These are phyloP conservation scores for Aphelenchoides fujianensis DNA, from an alignment of 1,140 invertebrate genomes.

Conservation along the genomic window DNA sequence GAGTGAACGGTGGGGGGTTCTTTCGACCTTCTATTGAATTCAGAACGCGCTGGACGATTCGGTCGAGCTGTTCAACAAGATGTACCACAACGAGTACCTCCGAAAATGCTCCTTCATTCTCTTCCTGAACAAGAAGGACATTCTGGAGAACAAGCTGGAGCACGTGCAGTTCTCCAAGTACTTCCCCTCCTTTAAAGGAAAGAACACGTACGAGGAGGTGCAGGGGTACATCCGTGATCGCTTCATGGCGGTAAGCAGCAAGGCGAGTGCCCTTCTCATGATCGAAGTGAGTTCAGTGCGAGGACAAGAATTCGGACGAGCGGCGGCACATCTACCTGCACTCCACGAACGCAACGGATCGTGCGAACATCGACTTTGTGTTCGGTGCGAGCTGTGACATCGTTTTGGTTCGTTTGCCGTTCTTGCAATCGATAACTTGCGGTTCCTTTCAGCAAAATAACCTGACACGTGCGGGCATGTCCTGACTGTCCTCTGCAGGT, in stretches of 20 bases:
- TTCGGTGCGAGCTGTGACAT: slow-evolving; percentile 46
- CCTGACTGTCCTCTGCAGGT: too few species aligned
- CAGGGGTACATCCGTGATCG: slow-evolving; percentile 4
- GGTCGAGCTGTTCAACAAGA: slow-evolving; percentile 40
- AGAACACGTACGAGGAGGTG: slow-evolving; percentile 32
- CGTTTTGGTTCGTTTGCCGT: slow-evolving; percentile 8
- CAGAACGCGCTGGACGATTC: slow-evolving; percentile 44
- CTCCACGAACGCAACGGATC: slow-evolving; percentile 48
- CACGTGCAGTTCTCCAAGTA: slow-evolving; percentile 38
- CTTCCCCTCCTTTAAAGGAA: slow-evolving; percentile 39
- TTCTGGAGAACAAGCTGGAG: slow-evolving; percentile 43
- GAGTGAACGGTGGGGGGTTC: too few species aligned
- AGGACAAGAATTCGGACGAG: slow-evolving; percentile 27
- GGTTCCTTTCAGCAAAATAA: slow-evolving; percentile 47
- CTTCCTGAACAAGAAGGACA: slow-evolving; percentile 49
- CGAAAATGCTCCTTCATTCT: slow-evolving; percentile 38
- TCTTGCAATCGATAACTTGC: too few species aligned
- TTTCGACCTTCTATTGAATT: slow-evolving; percentile 11
- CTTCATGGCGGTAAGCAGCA: slow-evolving; percentile 4
- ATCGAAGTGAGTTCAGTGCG: slow-evolving; percentile 19
- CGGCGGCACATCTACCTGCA: slow-evolving; percentile 39
- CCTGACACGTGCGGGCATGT: slow-evolving; percentile 46
- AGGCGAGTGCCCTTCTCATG: slow-evolving; percentile 3
- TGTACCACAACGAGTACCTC: slow-evolving; percentile 42
- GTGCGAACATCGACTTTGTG: slow-evolving; percentile 46